Conservation (phyloP, 2,888 invertebrate genomes). For the Drosophila eohydei region DNA sequence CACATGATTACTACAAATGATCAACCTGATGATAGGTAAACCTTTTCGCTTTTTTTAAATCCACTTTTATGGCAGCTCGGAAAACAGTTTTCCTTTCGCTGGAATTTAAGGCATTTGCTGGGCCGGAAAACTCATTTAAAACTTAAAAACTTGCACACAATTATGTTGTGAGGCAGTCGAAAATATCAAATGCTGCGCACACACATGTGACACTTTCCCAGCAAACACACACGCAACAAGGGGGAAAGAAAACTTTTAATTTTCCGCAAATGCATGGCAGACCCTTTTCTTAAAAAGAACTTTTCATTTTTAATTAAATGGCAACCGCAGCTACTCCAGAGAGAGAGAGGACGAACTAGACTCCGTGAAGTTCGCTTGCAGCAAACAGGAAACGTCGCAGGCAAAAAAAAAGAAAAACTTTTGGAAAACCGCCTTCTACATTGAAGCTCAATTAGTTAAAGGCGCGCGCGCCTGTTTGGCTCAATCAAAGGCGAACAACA, state of each 20-base stretch:
- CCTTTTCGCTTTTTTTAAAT: background rate
- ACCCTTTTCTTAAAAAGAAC: slow-evolving; percentile 73
- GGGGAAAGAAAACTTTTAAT: slow-evolving; percentile 73
- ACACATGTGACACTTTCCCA: slow-evolving; percentile 65
- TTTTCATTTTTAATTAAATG: slow-evolving; percentile 78
- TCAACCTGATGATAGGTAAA: slow-evolving; percentile 10
- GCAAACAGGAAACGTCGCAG: slow-evolving; percentile 59
- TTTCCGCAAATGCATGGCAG: slow-evolving; percentile 68
- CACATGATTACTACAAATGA: slow-evolving; percentile 35
- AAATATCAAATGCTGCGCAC: slow-evolving; percentile 42
- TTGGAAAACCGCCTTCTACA: slow-evolving; percentile 57
- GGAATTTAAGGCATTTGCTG: slow-evolving; percentile 24
- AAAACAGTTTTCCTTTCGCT: slow-evolving; percentile 3
- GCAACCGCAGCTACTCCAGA: slow-evolving; percentile 48
- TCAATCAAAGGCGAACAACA: slow-evolving; percentile 63
- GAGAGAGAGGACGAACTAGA: background rate
- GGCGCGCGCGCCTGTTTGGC: slow-evolving; percentile 54
- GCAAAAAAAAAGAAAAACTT: slow-evolving; percentile 27
- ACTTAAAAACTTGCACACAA: slow-evolving; percentile 52
- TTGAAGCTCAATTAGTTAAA: slow-evolving; percentile 77
- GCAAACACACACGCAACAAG: slow-evolving; percentile 19
- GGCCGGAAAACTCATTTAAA: slow-evolving; percentile 49
- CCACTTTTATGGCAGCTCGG: slow-evolving; percentile 1
- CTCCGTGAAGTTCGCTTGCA: slow-evolving; percentile 14
- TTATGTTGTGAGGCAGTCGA: slow-evolving; percentile 34